These are phyloP conservation scores for Stichodactyla helianthus DNA, from an alignment of 64 coral and sea anemone genomes.

Conservation along the genomic window DNA sequence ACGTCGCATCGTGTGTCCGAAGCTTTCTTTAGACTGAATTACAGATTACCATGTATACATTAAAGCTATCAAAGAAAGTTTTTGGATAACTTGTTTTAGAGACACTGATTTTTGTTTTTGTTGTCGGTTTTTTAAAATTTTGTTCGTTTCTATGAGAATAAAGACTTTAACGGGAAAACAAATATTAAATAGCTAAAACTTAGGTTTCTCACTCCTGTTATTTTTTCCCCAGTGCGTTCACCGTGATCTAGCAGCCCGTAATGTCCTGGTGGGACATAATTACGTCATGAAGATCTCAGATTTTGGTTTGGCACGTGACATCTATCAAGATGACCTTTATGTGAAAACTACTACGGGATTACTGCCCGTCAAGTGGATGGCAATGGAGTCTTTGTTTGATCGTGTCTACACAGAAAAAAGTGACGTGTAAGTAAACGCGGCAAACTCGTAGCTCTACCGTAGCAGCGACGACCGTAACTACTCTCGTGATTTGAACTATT, in stretches of 20 bases:
- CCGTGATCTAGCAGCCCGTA: constrained; percentile 73
- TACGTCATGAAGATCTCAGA: constrained; percentile 80
- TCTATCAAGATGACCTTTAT: constrained; percentile 63
- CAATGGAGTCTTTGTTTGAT: constrained; percentile 70
- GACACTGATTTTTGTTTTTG: too few relatives aligned
- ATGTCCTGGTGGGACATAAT: constrained; percentile 64
- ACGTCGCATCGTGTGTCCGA: too few relatives aligned
- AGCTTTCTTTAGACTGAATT: too few relatives aligned
- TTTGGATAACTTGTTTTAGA: too few relatives aligned
- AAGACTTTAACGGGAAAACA: background rate
- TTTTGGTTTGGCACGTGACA: constrained; percentile 77
- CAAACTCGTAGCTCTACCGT: background rate
- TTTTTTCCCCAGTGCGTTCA: constrained; percentile 51
- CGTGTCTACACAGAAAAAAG: constrained; percentile 64
- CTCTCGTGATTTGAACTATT: too few relatives aligned
- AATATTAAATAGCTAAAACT: background rate
- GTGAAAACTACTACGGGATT: constrained; percentile 57
- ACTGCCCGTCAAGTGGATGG: constrained; percentile 83
- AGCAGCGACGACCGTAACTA: background rate
- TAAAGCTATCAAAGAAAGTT: too few relatives aligned
- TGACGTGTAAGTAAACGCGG: constrained; percentile 67
- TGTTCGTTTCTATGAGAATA: background rate
- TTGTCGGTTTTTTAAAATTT: too few relatives aligned
- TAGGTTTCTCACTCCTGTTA: background rate
- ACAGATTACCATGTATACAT: too few relatives aligned